A percentile compares a stretch with the other conserved stretches of the same genome.
phyloP scores from a whole-genome alignment of 2,113 vertebrate genomes.

The Pterocles burchelli region DNA sequence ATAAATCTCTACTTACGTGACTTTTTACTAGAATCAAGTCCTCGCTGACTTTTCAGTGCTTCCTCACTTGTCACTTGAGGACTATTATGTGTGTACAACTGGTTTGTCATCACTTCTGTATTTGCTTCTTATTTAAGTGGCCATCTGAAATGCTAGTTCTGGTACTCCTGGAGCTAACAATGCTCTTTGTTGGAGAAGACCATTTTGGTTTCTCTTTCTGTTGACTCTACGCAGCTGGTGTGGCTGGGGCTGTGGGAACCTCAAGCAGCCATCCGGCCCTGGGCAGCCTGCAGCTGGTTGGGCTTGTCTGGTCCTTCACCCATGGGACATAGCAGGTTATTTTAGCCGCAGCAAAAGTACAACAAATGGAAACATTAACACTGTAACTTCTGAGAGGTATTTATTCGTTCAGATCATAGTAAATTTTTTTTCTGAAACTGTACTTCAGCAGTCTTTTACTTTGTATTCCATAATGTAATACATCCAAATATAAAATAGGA shows the following conservation, averaged over 20 bases:
- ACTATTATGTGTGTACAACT: fast-evolving
- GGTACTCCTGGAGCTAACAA: background rate
- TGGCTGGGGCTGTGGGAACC: fast-evolving
- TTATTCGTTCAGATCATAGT: slow-evolving; percentile 51
- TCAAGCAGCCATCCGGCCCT: background rate
- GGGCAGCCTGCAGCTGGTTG: background rate
- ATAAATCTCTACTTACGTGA: background rate
- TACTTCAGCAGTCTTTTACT: slow-evolving; percentile 20
- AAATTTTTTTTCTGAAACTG: background rate
- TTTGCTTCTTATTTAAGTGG: background rate
- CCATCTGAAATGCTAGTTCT: background rate
- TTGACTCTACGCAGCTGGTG: background rate
- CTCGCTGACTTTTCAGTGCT: background rate
- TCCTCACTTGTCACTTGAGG: background rate
- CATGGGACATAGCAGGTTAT: background rate
- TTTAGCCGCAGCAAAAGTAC: background rate
- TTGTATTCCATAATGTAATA: slow-evolving; percentile 9
- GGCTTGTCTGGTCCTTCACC: background rate
- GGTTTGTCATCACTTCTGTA: background rate
- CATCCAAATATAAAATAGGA: slow-evolving; percentile 51
- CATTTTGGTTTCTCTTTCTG: background rate
- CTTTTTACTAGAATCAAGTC: background rate
- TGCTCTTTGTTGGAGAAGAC: background rate
- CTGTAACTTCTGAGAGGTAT: slow-evolving; percentile 50
- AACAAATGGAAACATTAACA: slow-evolving; percentile 41